Base-by-base conservation (phyloP, 2,797 vertebrate genomes). In the Pitangus sulphuratus region DNA sequence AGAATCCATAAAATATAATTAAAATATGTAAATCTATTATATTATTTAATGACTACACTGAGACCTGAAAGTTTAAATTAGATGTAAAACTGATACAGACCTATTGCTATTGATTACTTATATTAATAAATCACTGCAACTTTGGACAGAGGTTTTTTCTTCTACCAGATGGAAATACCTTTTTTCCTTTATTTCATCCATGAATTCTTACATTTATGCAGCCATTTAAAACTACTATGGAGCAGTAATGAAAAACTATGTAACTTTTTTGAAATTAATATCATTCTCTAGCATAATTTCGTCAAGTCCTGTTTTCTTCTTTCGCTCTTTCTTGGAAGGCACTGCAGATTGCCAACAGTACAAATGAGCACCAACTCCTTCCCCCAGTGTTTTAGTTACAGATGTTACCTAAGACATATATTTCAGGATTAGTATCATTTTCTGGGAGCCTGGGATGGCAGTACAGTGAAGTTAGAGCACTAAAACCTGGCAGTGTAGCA, bases 11-110 rank as follows among this genome's bases (percentile, higher is more conserved):
- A 97, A 97, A 95, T 97, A 97, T 97, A 98, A 98, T 98, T 97
- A 98, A 98, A 98, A 97, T 98, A 98, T 98, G 97, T 97, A 98
- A 97, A 98, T 98, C 96, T 95, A 97, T 98, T 97, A 97, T 97
- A 93, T 96, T 96, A 96, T 97, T 97, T 98, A 98, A 98, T 95
- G 96, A 97, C 96, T 96, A 98, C 97, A 96, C 84, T 93, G 96
- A 97, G 96, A 97, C 94, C 95, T 97, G 94, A 92, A 97, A 97
- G 84, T 97, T 97, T 97, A 98, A 97, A 97, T 97, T 97, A 97
- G 95, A 94, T 97, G 77, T 97, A 91, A 97, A 98, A 97, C 97
- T 97, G 97, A 97, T 97, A 97, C 33, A 44, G 88, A 93, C 89
- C 96, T 95, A 97, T 80, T 91, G 84, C 79, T 96, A 97, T 98